Conservation (phyloP, 1,140 invertebrate species). For the Drosophila bipectinata region DNA sequence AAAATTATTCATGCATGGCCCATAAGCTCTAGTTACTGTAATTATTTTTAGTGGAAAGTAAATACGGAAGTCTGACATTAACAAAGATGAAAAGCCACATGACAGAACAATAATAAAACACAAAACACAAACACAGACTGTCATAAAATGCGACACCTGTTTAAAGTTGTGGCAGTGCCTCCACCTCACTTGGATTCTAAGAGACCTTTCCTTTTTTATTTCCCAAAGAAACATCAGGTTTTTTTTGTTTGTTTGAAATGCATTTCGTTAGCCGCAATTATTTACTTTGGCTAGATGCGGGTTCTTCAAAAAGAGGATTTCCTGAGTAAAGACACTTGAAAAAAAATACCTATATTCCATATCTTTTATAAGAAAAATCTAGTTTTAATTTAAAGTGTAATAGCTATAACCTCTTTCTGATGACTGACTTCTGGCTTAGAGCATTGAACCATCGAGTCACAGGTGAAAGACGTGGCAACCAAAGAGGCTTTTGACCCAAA, state of each 20-base stretch:
- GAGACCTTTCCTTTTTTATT: neutral
- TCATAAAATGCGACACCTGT: constrained; percentile 59
- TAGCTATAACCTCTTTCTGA: constrained; percentile 2
- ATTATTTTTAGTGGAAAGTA: constrained; percentile 16
- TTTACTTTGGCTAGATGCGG: constrained; percentile 48
- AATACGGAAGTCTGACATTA: constrained; percentile 31
- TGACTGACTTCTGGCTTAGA: constrained; percentile 19
- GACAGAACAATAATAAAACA: constrained; percentile 28
- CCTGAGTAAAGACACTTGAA: constrained; percentile 12
- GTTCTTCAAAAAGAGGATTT: constrained; percentile 26
- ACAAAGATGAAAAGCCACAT: constrained; percentile 13
- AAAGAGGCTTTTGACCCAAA: constrained; percentile 48
- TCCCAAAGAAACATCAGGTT: constrained; percentile 7
- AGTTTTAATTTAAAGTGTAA: neutral
- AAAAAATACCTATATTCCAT: neutral
- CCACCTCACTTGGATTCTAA: no score
- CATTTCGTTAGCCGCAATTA: constrained; percentile 51
- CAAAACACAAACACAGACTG: constrained; percentile 31
- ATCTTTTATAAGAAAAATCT: no score
- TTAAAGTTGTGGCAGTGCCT: constrained; percentile 51
- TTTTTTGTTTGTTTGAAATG: constrained; percentile 49
- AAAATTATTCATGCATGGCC: constrained; percentile 15
- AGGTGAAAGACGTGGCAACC: constrained; percentile 40
- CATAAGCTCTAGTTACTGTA: constrained; percentile 28
- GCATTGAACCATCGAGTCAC: constrained; percentile 52